These are phyloP conservation scores for Cheracebus regulus DNA, from an alignment of 2,797 vertebrate genomes.

Conservation along the genomic window DNA sequence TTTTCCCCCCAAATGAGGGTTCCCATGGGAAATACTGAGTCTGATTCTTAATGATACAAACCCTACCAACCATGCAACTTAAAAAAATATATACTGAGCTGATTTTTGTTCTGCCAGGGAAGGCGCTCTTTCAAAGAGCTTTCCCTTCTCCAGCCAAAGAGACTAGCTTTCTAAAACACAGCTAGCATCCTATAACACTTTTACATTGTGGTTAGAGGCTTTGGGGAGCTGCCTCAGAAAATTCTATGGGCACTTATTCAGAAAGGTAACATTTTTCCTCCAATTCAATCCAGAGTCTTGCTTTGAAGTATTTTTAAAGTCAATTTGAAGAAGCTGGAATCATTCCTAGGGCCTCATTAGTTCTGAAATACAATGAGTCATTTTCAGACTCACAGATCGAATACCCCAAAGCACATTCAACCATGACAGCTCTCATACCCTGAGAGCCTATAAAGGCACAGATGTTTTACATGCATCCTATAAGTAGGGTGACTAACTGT, in stretches of 20 bases:
- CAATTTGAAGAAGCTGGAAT: background rate
- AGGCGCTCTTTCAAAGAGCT: background rate
- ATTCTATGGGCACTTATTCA: background rate
- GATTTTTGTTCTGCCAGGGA: background rate
- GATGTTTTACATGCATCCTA: background rate
- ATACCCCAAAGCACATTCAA: background rate
- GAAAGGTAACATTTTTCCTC: background rate
- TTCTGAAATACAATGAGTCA: slow-evolving; percentile 15
- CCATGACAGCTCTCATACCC: background rate
- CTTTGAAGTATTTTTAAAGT: slow-evolving; percentile 30
- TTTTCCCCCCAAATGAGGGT: background rate
- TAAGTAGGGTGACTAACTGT: background rate
- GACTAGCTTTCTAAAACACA: background rate
- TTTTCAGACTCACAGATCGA: background rate
- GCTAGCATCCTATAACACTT: background rate
- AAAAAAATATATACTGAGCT: background rate
- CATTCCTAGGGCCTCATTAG: background rate
- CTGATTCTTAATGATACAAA: background rate
- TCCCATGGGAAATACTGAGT: background rate
- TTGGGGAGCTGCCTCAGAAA: background rate
- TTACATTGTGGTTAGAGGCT: background rate
- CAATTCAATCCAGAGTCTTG: background rate
- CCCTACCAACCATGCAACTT: background rate
- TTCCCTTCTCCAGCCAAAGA: background rate
- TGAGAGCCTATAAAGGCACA: background rate